phyloP scores from a whole-genome alignment of 2,888 invertebrate genomes.

The Sialis lutaria region DNA sequence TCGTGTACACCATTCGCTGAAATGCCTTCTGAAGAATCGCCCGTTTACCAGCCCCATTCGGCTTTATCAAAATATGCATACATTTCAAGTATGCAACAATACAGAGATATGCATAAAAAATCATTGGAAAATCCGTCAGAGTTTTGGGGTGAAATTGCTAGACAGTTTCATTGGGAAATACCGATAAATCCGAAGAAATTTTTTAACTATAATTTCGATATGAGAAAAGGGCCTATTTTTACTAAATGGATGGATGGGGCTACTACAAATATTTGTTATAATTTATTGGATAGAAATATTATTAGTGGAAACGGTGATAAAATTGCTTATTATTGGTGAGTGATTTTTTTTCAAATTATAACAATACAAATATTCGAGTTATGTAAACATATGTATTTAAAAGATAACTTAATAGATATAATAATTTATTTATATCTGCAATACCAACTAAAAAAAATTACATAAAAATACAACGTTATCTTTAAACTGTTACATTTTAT shows the following conservation, averaged over 20 bases:
- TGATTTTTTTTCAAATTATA: slow-evolving; percentile 10
- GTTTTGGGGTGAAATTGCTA: slow-evolving; percentile 90
- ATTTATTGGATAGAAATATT: slow-evolving; percentile 83
- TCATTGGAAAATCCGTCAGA: slow-evolving; percentile 76
- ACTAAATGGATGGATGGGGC: slow-evolving; percentile 93
- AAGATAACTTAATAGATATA: background rate
- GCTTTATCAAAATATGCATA: slow-evolving; percentile 38
- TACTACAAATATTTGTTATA: slow-evolving; percentile 90
- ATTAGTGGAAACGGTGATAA: slow-evolving; percentile 77
- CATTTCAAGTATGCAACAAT: slow-evolving; percentile 55
- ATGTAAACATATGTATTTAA: too few species aligned
- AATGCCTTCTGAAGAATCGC: slow-evolving; percentile 37
- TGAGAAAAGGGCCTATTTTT: slow-evolving; percentile 72
- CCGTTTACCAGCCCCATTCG: slow-evolving; percentile 38
- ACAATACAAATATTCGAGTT: too few species aligned
- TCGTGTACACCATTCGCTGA: slow-evolving; percentile 10
- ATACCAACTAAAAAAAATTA: background rate
- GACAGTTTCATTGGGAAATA: slow-evolving; percentile 85
- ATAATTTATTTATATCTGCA: background rate
- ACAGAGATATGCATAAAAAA: slow-evolving; percentile 64
- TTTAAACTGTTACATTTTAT: background rate
- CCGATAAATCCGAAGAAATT: slow-evolving; percentile 58
- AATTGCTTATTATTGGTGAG: slow-evolving; percentile 91
- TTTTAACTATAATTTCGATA: slow-evolving; percentile 81
- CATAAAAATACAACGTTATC: background rate